These are phyloP conservation scores for Typhlomys cinereus DNA, from an alignment of 2,113 vertebrate genomes.

Conservation along the genomic window DNA sequence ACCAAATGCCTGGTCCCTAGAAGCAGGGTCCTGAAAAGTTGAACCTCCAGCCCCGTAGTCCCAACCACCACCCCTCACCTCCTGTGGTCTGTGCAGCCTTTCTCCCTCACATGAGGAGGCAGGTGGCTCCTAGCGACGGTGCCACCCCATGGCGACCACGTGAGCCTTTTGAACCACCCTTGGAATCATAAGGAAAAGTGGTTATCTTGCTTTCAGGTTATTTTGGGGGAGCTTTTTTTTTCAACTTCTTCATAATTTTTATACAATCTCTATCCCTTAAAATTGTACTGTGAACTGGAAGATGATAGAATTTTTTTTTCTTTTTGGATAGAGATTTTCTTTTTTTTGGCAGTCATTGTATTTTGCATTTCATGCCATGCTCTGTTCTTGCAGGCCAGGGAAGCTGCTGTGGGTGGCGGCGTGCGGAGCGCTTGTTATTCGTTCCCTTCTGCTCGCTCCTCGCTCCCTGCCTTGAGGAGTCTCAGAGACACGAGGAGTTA, in stretches of 20 bases:
- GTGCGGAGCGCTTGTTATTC: neutral
- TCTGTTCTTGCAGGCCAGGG: neutral
- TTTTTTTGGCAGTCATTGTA: neutral
- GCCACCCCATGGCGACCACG: neutral
- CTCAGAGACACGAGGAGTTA: neutral
- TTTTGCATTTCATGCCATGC: neutral
- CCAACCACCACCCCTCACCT: neutral
- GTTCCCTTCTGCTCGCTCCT: neutral
- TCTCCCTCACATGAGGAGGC: neutral
- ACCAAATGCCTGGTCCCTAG: neutral
- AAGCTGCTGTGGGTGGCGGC: neutral
- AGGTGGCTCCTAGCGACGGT: neutral
- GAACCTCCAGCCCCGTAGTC: too few species aligned
- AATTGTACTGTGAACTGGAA: slow-evolving; percentile 70
- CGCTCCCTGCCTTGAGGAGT: neutral
- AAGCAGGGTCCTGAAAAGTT: neutral
- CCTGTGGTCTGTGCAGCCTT: neutral
- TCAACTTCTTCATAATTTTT: neutral
- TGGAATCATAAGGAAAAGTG: neutral
- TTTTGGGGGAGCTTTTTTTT: neutral
- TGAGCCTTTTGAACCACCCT: neutral
- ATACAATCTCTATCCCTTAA: neutral
- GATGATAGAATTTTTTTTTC: neutral
- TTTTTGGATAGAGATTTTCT: neutral
- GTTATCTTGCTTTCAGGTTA: neutral